These are phyloP conservation scores for Gymnodraco acuticeps DNA, from an alignment of 2,797 vertebrate genomes.

Conservation along the genomic window DNA sequence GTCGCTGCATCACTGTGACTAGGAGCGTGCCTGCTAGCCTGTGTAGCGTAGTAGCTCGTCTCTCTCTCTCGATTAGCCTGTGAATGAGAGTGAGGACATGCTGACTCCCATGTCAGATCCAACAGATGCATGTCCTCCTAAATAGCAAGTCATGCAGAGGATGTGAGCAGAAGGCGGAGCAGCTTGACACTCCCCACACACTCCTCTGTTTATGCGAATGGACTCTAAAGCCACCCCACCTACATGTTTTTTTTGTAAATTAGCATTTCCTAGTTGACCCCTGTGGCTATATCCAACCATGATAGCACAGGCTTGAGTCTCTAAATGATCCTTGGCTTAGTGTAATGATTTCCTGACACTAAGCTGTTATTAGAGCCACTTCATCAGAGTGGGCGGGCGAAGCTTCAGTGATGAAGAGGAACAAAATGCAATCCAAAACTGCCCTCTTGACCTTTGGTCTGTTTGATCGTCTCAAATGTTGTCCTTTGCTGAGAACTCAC, in stretches of 20 bases:
- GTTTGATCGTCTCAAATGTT: background rate
- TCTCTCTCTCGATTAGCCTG: conserved; percentile 33
- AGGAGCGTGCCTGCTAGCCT: conserved; percentile 15
- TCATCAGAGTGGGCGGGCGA: conserved; percentile 34
- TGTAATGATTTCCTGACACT: conserved; percentile 58
- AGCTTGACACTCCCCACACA: background rate
- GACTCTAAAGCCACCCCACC: conserved; percentile 21
- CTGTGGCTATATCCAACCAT: conserved; percentile 49
- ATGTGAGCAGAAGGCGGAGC: conserved; percentile 14
- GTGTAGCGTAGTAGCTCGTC: conserved; percentile 4
- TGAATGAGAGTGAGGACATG: conserved; percentile 16
- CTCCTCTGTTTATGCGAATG: conserved; percentile 36
- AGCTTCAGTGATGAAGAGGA: conserved; percentile 34
- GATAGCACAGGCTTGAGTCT: conserved; percentile 40
- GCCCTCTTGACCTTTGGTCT: conserved; percentile 9
- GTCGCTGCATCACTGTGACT: conserved; percentile 27
- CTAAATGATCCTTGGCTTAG: conserved; percentile 66
- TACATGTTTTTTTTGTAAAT: conserved; percentile 53
- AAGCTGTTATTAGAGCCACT: conserved; percentile 67
- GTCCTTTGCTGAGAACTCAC: background rate
- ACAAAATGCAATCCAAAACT: conserved; percentile 9
- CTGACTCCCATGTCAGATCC: background rate
- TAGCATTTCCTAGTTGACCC: conserved; percentile 57
- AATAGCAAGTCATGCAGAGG: conserved; percentile 33
- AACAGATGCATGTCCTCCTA: conserved; percentile 33